Conservation (phyloP, 2,888 invertebrate genomes). For the Anodontia alba region DNA sequence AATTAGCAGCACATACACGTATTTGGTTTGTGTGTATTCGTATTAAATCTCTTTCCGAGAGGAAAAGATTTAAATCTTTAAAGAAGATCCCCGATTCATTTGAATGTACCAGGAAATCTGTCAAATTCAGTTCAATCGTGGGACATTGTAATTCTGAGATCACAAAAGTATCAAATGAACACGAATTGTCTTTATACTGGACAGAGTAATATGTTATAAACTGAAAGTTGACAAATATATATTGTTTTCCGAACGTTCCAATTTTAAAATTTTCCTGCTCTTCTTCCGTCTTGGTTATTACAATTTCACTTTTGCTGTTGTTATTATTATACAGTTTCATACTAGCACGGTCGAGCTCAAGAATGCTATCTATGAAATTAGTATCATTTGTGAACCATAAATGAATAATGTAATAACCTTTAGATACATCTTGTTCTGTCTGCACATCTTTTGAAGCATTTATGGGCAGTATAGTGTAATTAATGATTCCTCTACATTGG, state of each 20-base stretch:
- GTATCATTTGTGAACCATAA: not conserved
- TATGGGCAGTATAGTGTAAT: not conserved
- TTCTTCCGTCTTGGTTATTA: no score
- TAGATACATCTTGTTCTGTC: not conserved
- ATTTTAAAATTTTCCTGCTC: no score
- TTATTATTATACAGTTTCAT: not conserved
- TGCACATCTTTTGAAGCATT: not conserved
- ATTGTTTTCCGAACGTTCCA: no score
- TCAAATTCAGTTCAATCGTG: conserved; percentile 3
- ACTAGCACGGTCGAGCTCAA: not conserved
- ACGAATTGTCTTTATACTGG: not conserved
- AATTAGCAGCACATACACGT: not conserved
- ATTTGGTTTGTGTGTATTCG: not conserved
- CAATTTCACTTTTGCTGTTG: no score
- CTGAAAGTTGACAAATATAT: not conserved
- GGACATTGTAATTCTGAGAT: not conserved
- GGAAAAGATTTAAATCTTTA: not conserved
- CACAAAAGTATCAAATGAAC: not conserved
- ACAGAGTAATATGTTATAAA: not conserved
- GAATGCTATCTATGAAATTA: not conserved
- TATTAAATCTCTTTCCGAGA: not conserved
- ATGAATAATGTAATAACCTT: not conserved
- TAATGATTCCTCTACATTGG: not conserved
- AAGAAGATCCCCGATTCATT: not conserved
- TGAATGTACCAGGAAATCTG: not conserved